Evolutionary conservation across 1,140 invertebrate species (phyloP).

Genomic region (Hypsibius dujardini): DNA sequence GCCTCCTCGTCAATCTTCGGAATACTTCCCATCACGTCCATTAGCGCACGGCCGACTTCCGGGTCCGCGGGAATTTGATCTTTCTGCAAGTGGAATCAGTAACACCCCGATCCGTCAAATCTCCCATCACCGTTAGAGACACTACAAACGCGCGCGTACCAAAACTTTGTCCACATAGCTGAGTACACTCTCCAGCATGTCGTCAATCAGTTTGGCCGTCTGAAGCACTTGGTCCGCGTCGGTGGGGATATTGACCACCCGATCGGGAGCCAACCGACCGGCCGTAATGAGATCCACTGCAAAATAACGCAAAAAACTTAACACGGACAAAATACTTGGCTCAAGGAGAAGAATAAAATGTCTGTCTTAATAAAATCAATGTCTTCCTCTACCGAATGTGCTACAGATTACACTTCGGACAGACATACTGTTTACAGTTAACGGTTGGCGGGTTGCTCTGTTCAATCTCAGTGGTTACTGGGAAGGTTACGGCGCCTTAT

Average conservation of each 20-base stretch:
- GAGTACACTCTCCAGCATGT: neutral
- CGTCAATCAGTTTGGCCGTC: constrained; percentile 1
- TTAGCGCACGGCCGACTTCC: constrained; percentile 7
- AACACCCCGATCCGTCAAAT: neutral
- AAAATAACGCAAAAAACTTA: neutral
- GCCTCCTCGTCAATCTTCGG: constrained; percentile 14
- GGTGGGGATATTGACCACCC: constrained; percentile 9
- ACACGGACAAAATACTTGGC: no score
- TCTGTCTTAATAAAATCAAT: neutral
- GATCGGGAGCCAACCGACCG: neutral
- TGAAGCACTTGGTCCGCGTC: constrained; percentile 8
- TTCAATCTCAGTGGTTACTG: neutral
- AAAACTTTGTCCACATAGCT: neutral
- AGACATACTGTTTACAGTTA: no score
- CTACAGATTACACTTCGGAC: no score
- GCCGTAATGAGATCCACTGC: constrained; percentile 7
- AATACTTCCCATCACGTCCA: constrained; percentile 7
- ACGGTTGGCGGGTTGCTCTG: no score
- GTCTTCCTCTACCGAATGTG: neutral
- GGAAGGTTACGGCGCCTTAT: neutral
- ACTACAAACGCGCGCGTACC: neutral
- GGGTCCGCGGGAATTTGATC: constrained; percentile 10
- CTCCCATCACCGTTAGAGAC: neutral
- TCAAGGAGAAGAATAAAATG: no score
- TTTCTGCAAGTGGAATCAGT: neutral